These are phyloP conservation scores for Sebastes baramenuke DNA, from an alignment of 2,797 vertebrate species.

Conservation along the genomic window DNA sequence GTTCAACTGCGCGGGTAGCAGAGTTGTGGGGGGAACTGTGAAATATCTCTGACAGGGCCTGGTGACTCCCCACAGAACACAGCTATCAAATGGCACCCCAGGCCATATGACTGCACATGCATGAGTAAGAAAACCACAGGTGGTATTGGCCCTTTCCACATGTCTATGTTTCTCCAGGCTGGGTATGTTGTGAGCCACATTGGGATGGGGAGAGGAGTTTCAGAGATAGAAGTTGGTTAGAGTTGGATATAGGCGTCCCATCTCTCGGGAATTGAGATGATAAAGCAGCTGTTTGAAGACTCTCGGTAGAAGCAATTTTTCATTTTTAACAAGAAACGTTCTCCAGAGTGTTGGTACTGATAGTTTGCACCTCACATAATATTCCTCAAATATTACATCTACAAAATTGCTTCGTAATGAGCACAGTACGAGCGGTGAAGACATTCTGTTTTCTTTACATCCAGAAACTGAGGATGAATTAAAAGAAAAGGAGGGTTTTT, in stretches of 20 bases:
- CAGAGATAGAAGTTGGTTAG: neutral
- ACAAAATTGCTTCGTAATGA: neutral
- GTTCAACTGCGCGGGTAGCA: slow-evolving; percentile 28
- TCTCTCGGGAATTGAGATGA: slow-evolving; percentile 32
- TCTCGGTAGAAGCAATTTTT: slow-evolving; percentile 27
- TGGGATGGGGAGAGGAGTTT: neutral
- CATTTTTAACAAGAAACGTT: slow-evolving; percentile 52
- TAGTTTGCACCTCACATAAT: neutral
- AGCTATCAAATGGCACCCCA: slow-evolving; percentile 12
- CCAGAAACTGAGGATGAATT: slow-evolving; percentile 1
- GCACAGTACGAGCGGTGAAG: neutral
- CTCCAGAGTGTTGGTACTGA: slow-evolving; percentile 10
- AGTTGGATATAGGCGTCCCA: neutral
- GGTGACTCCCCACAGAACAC: slow-evolving; percentile 11
- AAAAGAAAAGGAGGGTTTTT: slow-evolving; percentile 12
- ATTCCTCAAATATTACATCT: neutral
- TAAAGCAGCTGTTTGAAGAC: slow-evolving; percentile 52
- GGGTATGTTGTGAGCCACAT: neutral
- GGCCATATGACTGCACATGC: slow-evolving; percentile 18
- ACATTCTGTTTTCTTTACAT: slow-evolving; percentile 14
- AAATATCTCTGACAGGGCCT: slow-evolving; percentile 11
- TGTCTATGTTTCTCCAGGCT: slow-evolving; percentile 14
- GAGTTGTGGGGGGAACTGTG: neutral
- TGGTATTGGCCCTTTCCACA: slow-evolving; percentile 7
- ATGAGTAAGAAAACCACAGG: slow-evolving; percentile 13